Evolutionary conservation across 2,888 invertebrate genomes (phyloP).

Genomic region (Aspidapion aeneum): DNA sequence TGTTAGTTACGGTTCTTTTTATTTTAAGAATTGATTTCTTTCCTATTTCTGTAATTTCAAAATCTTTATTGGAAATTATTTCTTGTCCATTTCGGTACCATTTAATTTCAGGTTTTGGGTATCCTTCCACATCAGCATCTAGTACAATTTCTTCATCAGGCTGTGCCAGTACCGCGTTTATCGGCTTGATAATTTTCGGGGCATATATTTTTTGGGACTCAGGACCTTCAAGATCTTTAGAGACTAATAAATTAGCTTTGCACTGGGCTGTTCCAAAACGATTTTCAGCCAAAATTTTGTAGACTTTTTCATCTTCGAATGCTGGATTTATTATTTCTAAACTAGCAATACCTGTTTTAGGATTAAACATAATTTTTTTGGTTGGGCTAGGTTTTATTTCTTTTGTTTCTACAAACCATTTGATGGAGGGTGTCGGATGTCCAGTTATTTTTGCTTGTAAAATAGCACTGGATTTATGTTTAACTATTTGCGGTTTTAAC

Average conservation of each 20-base stretch:
- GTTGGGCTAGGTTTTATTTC: slow-evolving; percentile 58
- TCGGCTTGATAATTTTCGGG: slow-evolving; percentile 73
- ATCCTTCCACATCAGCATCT: slow-evolving; percentile 68
- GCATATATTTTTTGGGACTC: slow-evolving; percentile 57
- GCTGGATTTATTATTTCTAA: slow-evolving; percentile 62
- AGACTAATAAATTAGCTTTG: slow-evolving; percentile 66
- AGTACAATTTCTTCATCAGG: slow-evolving; percentile 66
- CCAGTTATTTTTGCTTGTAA: slow-evolving; percentile 67
- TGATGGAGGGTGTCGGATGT: slow-evolving; percentile 65
- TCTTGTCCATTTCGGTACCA: slow-evolving; percentile 85
- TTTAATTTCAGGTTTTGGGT: slow-evolving; percentile 67
- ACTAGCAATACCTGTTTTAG: slow-evolving; percentile 60
- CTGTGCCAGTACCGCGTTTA: slow-evolving; percentile 70
- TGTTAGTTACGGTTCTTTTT: slow-evolving; percentile 56
- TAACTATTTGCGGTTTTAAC: slow-evolving; percentile 61
- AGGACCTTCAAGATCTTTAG: slow-evolving; percentile 48
- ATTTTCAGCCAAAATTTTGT: slow-evolving; percentile 68
- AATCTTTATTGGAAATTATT: slow-evolving; percentile 62
- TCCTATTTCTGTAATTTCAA: slow-evolving; percentile 56
- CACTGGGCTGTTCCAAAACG: slow-evolving; percentile 70
- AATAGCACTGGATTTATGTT: slow-evolving; percentile 59
- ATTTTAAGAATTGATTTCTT: slow-evolving; percentile 64
- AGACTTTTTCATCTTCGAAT: slow-evolving; percentile 64
- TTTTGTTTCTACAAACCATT: slow-evolving; percentile 64
- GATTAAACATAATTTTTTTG: slow-evolving; percentile 56